Evolutionary conservation across 2,888 invertebrate species (phyloP).

Genomic region (Limnephilus auricula): DNA sequence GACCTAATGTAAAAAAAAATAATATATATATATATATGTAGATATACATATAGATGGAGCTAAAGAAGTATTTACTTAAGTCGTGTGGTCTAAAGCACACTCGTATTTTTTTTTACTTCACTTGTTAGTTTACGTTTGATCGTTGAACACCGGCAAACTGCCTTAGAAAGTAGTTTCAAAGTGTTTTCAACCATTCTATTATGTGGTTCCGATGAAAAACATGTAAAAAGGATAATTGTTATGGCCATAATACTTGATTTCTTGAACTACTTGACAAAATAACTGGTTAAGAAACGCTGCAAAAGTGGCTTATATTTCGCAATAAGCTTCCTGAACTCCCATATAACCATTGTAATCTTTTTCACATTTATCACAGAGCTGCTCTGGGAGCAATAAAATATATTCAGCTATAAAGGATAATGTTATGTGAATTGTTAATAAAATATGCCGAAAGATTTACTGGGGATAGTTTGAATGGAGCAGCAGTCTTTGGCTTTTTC

Average conservation of each 20-base stretch:
- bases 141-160: background rate
- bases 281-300: background rate
- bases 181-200: background rate
- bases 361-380: background rate
- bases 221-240: background rate
- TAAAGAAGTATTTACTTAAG: no score
- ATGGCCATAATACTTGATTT: background rate
- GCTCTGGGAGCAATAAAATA: background rate
- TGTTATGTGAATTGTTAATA: conserved; percentile 2
- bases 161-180: background rate
- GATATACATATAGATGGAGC: no score
- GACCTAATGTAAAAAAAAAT: no score
- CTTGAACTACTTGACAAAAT: background rate
- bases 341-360: background rate
- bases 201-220: background rate
- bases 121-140: background rate
- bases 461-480: background rate
- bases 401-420: background rate
- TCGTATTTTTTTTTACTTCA: background rate
- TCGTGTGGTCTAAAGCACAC: no score
- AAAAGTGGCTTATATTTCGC: background rate
- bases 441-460: background rate
- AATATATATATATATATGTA: no score
- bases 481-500: background rate
- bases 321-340: background rate